phyloP scores from a whole-genome alignment of 2,888 invertebrate genomes.

The Hedya salicella region DNA sequence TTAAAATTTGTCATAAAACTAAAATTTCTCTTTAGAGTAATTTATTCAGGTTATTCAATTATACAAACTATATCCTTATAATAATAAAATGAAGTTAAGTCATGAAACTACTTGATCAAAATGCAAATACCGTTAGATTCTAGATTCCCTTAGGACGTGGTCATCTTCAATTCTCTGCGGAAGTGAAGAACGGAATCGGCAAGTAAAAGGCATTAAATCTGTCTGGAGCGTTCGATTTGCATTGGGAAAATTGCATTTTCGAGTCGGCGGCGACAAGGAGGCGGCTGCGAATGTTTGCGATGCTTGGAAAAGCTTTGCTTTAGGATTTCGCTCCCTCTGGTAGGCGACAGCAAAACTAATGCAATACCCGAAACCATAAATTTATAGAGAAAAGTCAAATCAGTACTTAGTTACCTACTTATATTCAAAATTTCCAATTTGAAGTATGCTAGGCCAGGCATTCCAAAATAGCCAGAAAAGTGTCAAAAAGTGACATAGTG shows the following conservation, averaged over 20 bases:
- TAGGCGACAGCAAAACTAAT: slow-evolving; percentile 34
- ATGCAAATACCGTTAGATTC: slow-evolving; percentile 46
- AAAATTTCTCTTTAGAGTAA: too few relatives aligned
- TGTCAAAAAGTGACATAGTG: too few relatives aligned
- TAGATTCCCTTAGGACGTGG: slow-evolving; percentile 54
- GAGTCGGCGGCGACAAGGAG: slow-evolving; percentile 70
- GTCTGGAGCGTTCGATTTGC: slow-evolving; percentile 81
- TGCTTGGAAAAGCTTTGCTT: slow-evolving; percentile 66
- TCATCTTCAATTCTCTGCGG: slow-evolving; percentile 64
- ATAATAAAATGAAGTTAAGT: slow-evolving; percentile 12
- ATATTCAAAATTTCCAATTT: neutral
- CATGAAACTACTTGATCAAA: slow-evolving; percentile 22
- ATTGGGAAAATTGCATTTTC: slow-evolving; percentile 82
- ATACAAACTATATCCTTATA: neutral
- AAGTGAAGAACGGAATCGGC: slow-evolving; percentile 77
- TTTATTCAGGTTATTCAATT: neutral
- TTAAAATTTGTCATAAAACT: too few relatives aligned
- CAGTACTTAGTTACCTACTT: slow-evolving; percentile 2
- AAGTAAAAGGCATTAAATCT: slow-evolving; percentile 81
- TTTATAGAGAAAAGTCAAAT: neutral
- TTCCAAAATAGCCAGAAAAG: too few relatives aligned
- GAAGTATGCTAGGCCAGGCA: neutral
- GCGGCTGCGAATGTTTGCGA: slow-evolving; percentile 71
- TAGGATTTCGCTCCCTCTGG: slow-evolving; percentile 54
- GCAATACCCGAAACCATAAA: slow-evolving; percentile 12